Percentiles rank a stretch among this genome's conserved stretches.
phyloP scores from a whole-genome alignment of 2,888 invertebrate species.

The Gandaritis pyraliata region DNA sequence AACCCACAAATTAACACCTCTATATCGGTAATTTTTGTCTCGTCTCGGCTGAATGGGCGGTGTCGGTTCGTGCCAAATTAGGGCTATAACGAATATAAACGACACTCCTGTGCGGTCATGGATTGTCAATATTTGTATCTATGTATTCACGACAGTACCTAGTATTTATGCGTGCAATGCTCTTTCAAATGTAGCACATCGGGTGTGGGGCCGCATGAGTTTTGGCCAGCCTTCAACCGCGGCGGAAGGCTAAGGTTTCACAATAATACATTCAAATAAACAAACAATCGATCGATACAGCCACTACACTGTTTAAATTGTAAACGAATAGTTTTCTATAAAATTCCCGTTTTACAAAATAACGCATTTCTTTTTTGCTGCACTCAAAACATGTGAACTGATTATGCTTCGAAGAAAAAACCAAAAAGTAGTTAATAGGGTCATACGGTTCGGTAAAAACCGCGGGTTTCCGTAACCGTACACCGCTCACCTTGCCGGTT shows the following conservation, averaged over 20 bases:
- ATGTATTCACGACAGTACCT: constrained; percentile 52
- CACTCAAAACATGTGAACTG: constrained; percentile 64
- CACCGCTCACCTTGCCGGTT: constrained; percentile 76
- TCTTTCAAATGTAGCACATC: constrained; percentile 59
- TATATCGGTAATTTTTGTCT: constrained; percentile 46
- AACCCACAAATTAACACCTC: constrained; percentile 44
- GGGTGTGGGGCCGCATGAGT: constrained; percentile 61
- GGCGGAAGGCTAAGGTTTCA: constrained; percentile 75
- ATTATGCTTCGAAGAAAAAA: constrained; percentile 61
- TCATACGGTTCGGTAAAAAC: constrained; percentile 68
- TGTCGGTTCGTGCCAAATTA: constrained; percentile 43
- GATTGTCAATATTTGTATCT: constrained; percentile 51
- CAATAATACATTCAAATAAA: constrained; percentile 63
- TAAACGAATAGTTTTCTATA: constrained; percentile 14
- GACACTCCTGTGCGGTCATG: constrained; percentile 39
- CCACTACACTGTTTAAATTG: constrained; percentile 40
- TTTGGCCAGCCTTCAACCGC: constrained; percentile 78
- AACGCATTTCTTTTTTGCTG: constrained; percentile 43
- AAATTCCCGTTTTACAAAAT: constrained; percentile 24
- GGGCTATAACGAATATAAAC: constrained; percentile 39
- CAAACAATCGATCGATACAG: constrained; percentile 55
- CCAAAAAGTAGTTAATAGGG: constrained; percentile 75
- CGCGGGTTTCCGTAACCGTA: constrained; percentile 80
- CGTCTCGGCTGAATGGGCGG: constrained; percentile 37
- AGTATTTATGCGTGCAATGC: constrained; percentile 60